Evolutionary conservation across 2,888 invertebrate genomes (phyloP).

Genomic region (Drosophila phalerata): DNA sequence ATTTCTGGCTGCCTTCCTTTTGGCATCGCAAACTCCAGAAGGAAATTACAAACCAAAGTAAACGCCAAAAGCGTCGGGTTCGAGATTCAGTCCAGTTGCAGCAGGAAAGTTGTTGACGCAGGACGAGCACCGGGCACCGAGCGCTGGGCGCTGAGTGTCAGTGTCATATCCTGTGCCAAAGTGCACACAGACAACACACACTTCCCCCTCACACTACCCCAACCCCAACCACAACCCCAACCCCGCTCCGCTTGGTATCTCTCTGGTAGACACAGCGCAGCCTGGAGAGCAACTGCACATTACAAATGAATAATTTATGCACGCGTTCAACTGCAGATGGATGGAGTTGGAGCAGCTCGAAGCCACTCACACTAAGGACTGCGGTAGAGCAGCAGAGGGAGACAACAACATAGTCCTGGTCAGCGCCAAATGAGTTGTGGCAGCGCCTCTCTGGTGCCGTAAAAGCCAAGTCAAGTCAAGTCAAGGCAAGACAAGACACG

Average conservation of each 20-base stretch:
- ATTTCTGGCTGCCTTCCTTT: constrained; percentile 65
- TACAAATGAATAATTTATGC: constrained; percentile 81
- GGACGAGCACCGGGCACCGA: constrained; percentile 47
- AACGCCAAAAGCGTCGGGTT: constrained; percentile 68
- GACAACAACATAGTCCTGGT: constrained; percentile 53
- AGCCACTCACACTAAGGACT: constrained; percentile 52
- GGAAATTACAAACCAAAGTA: constrained; percentile 82
- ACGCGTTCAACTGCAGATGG: constrained; percentile 77
- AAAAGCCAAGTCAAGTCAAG: constrained; percentile 54
- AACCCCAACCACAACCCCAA: background rate
- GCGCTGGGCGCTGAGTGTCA: constrained; percentile 71
- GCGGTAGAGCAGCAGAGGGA: background rate
- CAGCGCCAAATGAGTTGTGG: constrained; percentile 80
- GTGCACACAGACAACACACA: constrained; percentile 63
- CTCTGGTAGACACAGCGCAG: constrained; percentile 2
- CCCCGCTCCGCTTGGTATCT: background rate
- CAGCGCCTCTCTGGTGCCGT: constrained; percentile 73
- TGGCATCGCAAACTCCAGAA: constrained; percentile 70
- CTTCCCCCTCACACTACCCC: background rate
- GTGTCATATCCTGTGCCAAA: constrained; percentile 82
- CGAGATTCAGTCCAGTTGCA: constrained; percentile 26
- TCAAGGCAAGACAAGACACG: constrained; percentile 17
- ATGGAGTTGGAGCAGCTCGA: constrained; percentile 49
- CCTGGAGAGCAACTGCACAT: constrained; percentile 69
- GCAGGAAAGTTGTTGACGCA: constrained; percentile 78